phyloP scores from a whole-genome alignment of 1,140 invertebrate genomes.

The Eupristina koningsbergeri region DNA sequence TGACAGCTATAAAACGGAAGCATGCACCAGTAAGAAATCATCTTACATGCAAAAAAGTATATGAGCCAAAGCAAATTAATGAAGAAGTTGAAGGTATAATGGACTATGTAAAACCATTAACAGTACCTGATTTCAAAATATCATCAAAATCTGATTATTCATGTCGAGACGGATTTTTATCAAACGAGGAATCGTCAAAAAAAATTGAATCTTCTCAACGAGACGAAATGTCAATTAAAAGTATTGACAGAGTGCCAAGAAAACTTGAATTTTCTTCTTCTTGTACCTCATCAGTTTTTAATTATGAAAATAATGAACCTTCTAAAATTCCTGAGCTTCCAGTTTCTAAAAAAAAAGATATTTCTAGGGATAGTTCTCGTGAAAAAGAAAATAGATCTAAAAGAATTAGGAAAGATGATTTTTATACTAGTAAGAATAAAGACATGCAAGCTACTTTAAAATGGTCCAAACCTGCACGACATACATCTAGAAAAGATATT shows the following conservation, averaged over 20 bases:
- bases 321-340: conserved; percentile 67
- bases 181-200: conserved; percentile 61
- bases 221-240: conserved; percentile 61
- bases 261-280: conserved; percentile 68
- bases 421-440: conserved; percentile 56
- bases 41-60: conserved; percentile 55
- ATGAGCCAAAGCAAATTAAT: conserved; percentile 55
- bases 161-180: conserved; percentile 60
- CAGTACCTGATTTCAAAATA: conserved; percentile 70
- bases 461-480: conserved; percentile 61
- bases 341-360: conserved; percentile 67
- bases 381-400: conserved; percentile 71
- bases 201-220: conserved; percentile 59
- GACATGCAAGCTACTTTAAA: conserved; percentile 57
- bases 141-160: conserved; percentile 69
- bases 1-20: conserved; percentile 70
- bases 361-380: conserved; percentile 65
- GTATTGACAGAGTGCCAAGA: conserved; percentile 63
- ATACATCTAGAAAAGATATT: conserved; percentile 62
- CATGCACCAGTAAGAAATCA: conserved; percentile 59
- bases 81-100: conserved; percentile 58
- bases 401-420: conserved; percentile 66
- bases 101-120: conserved; percentile 68
- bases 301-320: conserved; percentile 65
- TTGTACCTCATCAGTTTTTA: conserved; percentile 62